Conservation (phyloP, 1,140 invertebrate species). For the Aphis craccivora region DNA sequence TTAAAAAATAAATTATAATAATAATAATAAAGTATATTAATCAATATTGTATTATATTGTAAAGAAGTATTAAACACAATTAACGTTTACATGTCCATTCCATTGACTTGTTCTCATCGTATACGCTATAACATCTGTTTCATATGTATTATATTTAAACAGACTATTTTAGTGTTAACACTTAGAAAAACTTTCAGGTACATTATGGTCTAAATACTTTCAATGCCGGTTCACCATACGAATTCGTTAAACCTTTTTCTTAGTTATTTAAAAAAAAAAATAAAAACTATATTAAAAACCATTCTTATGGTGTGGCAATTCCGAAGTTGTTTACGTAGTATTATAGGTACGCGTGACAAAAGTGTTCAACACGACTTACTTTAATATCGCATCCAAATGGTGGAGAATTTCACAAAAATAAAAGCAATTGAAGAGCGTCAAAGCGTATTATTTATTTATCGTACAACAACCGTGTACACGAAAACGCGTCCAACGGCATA, state of each 20-base stretch:
- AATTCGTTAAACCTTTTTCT: background rate
- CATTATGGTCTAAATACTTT: background rate
- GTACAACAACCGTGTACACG: background rate
- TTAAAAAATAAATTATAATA: background rate
- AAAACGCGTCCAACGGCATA: background rate
- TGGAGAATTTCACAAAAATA: background rate
- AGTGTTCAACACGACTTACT: background rate
- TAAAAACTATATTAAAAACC: background rate
- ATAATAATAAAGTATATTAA: background rate
- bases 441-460: slow-evolving; percentile 15
- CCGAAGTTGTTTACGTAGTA: background rate
- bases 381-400: slow-evolving; percentile 22
- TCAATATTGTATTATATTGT: background rate
- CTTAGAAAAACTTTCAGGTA: background rate
- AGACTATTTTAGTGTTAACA: background rate
- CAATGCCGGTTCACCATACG: background rate
- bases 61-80: background rate
- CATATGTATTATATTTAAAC: background rate
- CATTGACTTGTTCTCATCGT: background rate
- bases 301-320: background rate
- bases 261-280: background rate
- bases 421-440: background rate
- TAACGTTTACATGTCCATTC: background rate
- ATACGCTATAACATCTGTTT: background rate
- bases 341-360: background rate